Evolutionary conservation across 2,888 invertebrate species (phyloP).

Genomic region (Agrilus biguttatus): DNA sequence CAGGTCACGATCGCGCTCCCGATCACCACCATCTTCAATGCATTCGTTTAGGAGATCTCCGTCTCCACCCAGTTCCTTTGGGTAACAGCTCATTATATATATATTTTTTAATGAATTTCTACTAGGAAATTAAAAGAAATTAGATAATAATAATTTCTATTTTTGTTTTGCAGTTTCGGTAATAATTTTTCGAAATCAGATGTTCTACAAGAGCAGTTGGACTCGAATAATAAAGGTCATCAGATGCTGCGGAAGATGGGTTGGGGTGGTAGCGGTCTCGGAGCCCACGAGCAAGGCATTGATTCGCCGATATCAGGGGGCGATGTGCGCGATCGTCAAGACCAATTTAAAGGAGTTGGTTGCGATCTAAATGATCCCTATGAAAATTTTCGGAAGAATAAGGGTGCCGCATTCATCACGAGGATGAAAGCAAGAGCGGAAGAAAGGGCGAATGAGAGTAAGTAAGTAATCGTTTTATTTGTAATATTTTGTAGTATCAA

Average conservation of each 20-base stretch:
- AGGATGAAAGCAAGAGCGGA: slow-evolving; percentile 85
- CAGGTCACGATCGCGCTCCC: slow-evolving; percentile 31
- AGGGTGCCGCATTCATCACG: slow-evolving; percentile 87
- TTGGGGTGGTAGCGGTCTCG: slow-evolving; percentile 90
- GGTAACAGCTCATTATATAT: slow-evolving; percentile 1
- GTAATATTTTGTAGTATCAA: neutral
- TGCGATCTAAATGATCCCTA: slow-evolving; percentile 88
- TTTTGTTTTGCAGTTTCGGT: neutral
- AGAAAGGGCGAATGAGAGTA: slow-evolving; percentile 43
- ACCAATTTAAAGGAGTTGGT: slow-evolving; percentile 92
- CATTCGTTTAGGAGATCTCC: slow-evolving; percentile 17
- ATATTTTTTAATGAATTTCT: slow-evolving; percentile 6
- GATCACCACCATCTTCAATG: slow-evolving; percentile 29
- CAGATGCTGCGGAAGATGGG: slow-evolving; percentile 97
- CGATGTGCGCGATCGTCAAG: slow-evolving; percentile 75
- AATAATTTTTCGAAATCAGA: slow-evolving; percentile 2
- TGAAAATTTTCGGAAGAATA: slow-evolving; percentile 92
- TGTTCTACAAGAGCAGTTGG: slow-evolving; percentile 42
- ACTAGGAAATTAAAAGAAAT: too few relatives aligned
- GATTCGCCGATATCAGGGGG: slow-evolving; percentile 89
- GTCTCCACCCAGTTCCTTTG: slow-evolving; percentile 9
- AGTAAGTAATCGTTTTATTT: slow-evolving; percentile 1
- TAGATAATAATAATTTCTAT: neutral
- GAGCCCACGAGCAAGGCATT: slow-evolving; percentile 90
- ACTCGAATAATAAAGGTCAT: slow-evolving; percentile 90